A percentile compares a stretch with the other conserved stretches of the same genome.
These are phyloP conservation scores for Entomobrya proxima DNA, from an alignment of 2,888 invertebrate genomes.

Conservation along the genomic window DNA sequence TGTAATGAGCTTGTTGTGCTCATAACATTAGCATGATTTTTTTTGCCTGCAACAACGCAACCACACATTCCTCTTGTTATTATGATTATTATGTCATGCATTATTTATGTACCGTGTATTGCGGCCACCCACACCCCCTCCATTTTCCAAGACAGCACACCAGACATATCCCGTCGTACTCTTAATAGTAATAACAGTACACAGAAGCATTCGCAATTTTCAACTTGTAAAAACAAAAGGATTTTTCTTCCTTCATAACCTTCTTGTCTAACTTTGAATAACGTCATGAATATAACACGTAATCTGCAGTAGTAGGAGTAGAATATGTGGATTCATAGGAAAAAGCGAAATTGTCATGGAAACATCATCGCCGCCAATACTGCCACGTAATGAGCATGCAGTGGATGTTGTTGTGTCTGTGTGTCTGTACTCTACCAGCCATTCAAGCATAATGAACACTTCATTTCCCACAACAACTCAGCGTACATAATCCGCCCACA, in stretches of 20 bases:
- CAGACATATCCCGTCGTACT: no score
- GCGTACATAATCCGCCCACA: slow-evolving; percentile 27
- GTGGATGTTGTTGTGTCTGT: not conserved
- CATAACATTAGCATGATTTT: not conserved
- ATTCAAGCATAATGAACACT: slow-evolving; percentile 13
- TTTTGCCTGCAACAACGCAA: not conserved
- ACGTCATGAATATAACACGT: not conserved
- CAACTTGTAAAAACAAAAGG: no score
- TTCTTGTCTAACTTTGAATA: no score
- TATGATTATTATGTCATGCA: not conserved
- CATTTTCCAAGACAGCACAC: no score
- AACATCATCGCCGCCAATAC: not conserved
- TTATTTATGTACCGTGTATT: no score
- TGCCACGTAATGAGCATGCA: not conserved
- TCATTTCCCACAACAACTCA: slow-evolving; percentile 19
- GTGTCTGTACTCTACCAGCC: no score
- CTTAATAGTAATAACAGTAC: no score
- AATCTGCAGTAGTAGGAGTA: not conserved
- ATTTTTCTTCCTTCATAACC: no score
- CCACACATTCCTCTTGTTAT: not conserved
- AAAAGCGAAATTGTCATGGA: not conserved
- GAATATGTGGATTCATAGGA: not conserved
- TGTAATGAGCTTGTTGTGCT: not conserved
- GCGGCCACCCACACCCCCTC: no score
- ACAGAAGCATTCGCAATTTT: no score